Evolutionary conservation across 2,113 vertebrate genomes (phyloP).

Genomic region (Sinocyclocheilus maitianheensis): DNA sequence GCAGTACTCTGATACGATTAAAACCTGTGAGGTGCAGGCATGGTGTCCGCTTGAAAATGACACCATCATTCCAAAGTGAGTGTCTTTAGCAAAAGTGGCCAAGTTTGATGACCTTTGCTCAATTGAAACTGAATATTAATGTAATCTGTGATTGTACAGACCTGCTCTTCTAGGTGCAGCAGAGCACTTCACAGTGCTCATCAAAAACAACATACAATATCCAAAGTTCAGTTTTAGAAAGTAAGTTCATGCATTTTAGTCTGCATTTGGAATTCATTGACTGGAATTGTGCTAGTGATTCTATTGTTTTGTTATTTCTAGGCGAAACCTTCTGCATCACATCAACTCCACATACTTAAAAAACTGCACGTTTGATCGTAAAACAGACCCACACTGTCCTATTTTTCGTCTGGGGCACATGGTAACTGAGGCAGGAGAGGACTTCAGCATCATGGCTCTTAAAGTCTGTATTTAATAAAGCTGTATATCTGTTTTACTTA

Average conservation of each 20-base stretch:
- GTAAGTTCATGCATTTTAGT: constrained; percentile 66
- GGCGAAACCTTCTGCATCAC: constrained; percentile 82
- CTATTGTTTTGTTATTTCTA: constrained; percentile 51
- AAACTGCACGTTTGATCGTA: constrained; percentile 74
- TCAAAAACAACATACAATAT: constrained; percentile 88
- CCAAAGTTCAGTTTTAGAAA: constrained; percentile 86
- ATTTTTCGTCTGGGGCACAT: constrained; percentile 81
- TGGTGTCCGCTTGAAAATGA: constrained; percentile 85
- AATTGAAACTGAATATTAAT: constrained; percentile 32
- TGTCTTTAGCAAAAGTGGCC: not conserved
- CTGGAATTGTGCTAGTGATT: not conserved
- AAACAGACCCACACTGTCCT: constrained; percentile 81
- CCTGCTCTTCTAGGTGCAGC: constrained; percentile 79
- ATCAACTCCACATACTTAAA: constrained; percentile 77
- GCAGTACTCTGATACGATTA: constrained; percentile 58
- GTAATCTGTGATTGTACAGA: constrained; percentile 64
- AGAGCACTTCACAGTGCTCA: constrained; percentile 85
- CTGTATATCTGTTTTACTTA: not conserved
- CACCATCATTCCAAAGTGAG: constrained; percentile 71
- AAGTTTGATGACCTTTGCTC: not conserved
- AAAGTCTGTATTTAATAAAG: constrained; percentile 69
- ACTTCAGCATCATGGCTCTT: constrained; percentile 82
- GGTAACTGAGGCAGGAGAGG: constrained; percentile 73
- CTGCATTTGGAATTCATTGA: too few species aligned
- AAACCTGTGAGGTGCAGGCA: constrained; percentile 80